Evolutionary conservation across 2,888 invertebrate species (phyloP).

Genomic region (Autographa pulchrina): DNA sequence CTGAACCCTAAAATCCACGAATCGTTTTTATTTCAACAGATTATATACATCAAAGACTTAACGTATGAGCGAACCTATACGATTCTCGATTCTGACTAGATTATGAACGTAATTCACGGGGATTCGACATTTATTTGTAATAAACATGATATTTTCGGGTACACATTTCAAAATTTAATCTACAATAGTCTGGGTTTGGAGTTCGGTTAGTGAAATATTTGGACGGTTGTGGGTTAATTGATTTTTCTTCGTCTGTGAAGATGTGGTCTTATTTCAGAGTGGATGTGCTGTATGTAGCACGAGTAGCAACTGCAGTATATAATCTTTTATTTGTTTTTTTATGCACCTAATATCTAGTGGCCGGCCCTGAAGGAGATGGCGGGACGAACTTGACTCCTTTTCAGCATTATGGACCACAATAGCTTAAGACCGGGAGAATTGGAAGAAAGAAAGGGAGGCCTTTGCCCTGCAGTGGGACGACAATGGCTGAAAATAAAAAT

Average conservation of each 20-base stretch:
- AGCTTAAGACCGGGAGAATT: too few species aligned
- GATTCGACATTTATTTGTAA: conserved; percentile 77
- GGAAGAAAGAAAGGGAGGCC: too few species aligned
- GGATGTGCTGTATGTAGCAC: neutral
- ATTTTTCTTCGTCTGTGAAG: conserved; percentile 39
- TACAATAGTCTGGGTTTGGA: conserved; percentile 59
- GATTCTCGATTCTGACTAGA: conserved; percentile 76
- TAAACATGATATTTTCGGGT: conserved; percentile 81
- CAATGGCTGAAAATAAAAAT: too few species aligned
- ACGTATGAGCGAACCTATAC: conserved; percentile 75
- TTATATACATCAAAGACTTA: conserved; percentile 83
- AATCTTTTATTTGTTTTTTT: neutral
- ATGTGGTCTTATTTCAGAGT: conserved; percentile 15
- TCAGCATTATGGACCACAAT: too few species aligned
- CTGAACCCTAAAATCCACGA: conserved; percentile 70
- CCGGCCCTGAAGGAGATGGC: too few species aligned
- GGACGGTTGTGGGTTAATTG: conserved; percentile 40
- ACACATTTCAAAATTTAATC: conserved; percentile 66
- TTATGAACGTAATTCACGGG: conserved; percentile 75
- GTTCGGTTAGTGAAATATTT: conserved; percentile 41
- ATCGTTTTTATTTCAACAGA: conserved; percentile 79
- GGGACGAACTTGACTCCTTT: too few species aligned
- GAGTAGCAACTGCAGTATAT: neutral
- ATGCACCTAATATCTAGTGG: neutral
- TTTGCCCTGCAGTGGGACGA: too few species aligned